A percentile compares a stretch with the other conserved stretches of the same genome.
These are phyloP conservation scores for Pollenia griseotomentosa DNA, from an alignment of 2,888 invertebrate species.

Conservation along the genomic window DNA sequence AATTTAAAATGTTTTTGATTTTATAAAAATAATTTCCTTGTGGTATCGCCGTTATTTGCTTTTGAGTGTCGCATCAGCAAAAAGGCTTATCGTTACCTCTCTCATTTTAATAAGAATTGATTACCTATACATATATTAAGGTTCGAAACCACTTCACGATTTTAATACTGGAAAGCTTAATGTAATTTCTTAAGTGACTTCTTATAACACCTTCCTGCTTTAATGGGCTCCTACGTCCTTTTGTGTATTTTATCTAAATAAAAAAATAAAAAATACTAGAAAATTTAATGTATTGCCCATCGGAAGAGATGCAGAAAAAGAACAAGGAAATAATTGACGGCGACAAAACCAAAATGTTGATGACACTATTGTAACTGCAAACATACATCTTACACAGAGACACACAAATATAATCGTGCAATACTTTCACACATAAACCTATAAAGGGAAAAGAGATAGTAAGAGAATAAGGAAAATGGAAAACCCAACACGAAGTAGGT, in stretches of 20 bases:
- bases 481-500: not conserved
- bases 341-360: constrained; percentile 61
- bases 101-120: no score
- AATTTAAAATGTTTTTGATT: no score
- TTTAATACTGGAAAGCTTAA: no score
- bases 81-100: no score
- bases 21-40: no score
- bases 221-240: not conserved
- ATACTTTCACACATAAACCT: constrained; percentile 29
- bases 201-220: not conserved
- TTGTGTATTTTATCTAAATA: not conserved
- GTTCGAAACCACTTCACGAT: no score
- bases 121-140: no score
- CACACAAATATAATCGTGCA: not conserved
- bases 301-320: constrained; percentile 16
- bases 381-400: not conserved
- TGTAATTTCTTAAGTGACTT: not conserved
- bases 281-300: constrained; percentile 33
- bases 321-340: constrained; percentile 60
- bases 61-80: no score
- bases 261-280: not conserved
- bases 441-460: not conserved
- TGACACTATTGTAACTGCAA: constrained; percentile 55
- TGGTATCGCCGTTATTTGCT: no score
- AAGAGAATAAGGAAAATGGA: not conserved